Conservation (phyloP, 2,888 invertebrate genomes). For the Diaprepes abbreviatus region DNA sequence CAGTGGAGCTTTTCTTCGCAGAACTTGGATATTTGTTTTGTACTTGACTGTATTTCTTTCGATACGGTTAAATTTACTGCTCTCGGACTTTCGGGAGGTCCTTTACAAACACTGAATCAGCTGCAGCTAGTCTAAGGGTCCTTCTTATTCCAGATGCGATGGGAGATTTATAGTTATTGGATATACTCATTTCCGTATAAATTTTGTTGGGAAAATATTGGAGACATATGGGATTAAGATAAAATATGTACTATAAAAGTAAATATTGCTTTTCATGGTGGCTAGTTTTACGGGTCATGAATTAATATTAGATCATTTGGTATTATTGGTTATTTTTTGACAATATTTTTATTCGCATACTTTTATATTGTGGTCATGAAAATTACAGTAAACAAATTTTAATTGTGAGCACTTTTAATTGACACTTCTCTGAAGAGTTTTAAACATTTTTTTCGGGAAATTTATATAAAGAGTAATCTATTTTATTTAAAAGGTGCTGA, state of each 20-base stretch:
- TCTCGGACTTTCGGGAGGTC: slow-evolving; percentile 45
- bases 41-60: slow-evolving; percentile 50
- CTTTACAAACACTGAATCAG: slow-evolving; percentile 50
- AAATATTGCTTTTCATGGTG: neutral
- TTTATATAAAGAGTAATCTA: too few species aligned
- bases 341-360: too few species aligned
- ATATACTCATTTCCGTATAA: slow-evolving; percentile 47
- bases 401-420: too few species aligned
- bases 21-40: slow-evolving; percentile 46
- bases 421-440: too few species aligned
- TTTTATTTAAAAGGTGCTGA: too few species aligned
- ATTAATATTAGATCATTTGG: too few species aligned
- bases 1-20: slow-evolving; percentile 36
- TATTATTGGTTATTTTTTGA: too few species aligned
- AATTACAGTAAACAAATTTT: too few species aligned
- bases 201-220: slow-evolving; percentile 28
- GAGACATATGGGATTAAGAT: slow-evolving; percentile 13
- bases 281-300: neutral
- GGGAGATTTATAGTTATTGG: slow-evolving; percentile 48
- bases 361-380: too few species aligned
- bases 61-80: slow-evolving; percentile 48
- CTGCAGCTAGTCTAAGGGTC: slow-evolving; percentile 42
- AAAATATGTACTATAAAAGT: neutral
- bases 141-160: slow-evolving; percentile 45
- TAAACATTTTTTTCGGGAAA: too few species aligned